Conservation (phyloP, 2,113 vertebrate species). For the Gambusia holbrooki region DNA sequence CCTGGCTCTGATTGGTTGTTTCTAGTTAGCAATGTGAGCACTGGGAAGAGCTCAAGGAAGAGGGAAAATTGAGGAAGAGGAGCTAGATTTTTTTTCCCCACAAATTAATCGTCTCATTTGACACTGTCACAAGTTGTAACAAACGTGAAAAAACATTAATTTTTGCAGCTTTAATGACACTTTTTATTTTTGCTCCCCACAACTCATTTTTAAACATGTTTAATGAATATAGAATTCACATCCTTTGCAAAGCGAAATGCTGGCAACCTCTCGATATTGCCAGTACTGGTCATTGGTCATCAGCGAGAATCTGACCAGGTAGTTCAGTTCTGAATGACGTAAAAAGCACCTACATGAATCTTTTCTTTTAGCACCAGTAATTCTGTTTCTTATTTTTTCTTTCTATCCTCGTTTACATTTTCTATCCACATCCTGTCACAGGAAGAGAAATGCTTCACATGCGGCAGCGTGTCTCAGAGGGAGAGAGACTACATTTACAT, state of each 20-base stretch:
- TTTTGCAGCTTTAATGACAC: not conserved
- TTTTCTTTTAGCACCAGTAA: constrained; percentile 51
- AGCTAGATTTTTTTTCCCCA: no score
- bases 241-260: constrained; percentile 3
- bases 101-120: no score
- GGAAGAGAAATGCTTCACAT: constrained; percentile 29
- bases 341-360: constrained; percentile 28
- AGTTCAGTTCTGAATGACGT: constrained; percentile 22
- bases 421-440: constrained; percentile 41
- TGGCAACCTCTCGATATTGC: not conserved
- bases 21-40: no score
- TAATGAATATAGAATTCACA: not conserved
- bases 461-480: not conserved
- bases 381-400: constrained; percentile 13
- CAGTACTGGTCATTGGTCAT: not conserved
- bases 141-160: no score
- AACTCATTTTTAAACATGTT: not conserved
- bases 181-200: not conserved
- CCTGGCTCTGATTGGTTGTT: no score
- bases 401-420: constrained; percentile 31
- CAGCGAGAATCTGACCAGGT: constrained; percentile 28
- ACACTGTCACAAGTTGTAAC: no score
- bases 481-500: constrained; percentile 52
- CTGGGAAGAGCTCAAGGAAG: no score
- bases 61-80: no score